Conservation (phyloP, 2,888 invertebrate genomes). For the Folsomia candida region DNA sequence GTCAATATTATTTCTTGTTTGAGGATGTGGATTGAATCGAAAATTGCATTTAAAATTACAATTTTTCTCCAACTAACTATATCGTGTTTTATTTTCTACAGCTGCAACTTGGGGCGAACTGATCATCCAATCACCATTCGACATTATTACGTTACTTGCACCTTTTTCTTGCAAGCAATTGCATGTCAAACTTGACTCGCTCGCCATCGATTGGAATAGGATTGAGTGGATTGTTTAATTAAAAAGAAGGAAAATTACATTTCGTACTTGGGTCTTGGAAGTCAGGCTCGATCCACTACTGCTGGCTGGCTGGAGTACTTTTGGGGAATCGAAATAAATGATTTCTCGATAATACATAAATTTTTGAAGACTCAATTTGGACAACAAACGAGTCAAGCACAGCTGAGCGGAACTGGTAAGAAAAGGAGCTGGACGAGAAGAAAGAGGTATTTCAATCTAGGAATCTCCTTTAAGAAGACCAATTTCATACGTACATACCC, state of each 20-base stretch:
- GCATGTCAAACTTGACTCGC: conserved; percentile 3
- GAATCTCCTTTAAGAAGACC: neutral
- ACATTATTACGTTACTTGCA: conserved; percentile 3
- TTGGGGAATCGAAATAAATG: neutral
- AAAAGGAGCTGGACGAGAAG: neutral
- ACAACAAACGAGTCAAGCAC: neutral
- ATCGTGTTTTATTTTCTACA: neutral
- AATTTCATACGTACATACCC: neutral
- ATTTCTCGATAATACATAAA: neutral
- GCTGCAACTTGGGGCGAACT: neutral
- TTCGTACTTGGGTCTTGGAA: neutral
- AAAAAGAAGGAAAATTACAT: conserved; percentile 4
- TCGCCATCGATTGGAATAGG: neutral
- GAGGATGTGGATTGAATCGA: neutral
- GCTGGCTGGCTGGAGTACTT: neutral
- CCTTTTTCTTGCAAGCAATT: neutral
- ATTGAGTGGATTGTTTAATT: conserved; percentile 7
- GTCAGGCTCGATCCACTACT: no score
- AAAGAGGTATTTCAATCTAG: neutral
- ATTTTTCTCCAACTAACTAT: conserved; percentile 3
- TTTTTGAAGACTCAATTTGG: conserved; percentile 8
- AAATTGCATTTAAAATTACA: conserved; percentile 6
- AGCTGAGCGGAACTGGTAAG: neutral
- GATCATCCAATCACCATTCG: neutral
- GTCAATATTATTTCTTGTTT: neutral